phyloP scores from a whole-genome alignment of 2,888 invertebrate genomes.

The Tenodera sinensis region DNA sequence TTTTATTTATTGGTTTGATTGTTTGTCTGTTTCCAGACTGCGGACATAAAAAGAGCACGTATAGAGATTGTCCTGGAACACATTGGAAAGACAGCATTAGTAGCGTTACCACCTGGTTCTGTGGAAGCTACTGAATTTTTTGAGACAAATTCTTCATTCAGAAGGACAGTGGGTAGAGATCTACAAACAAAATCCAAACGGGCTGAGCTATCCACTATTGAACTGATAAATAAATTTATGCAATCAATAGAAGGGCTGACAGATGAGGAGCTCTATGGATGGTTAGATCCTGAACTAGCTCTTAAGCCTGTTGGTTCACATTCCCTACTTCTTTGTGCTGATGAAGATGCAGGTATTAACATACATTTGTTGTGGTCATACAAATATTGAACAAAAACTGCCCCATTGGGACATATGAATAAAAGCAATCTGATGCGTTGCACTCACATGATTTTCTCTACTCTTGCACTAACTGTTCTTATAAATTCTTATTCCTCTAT shows the following conservation, averaged over 20 bases:
- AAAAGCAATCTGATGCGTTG: no score
- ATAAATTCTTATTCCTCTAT: no score
- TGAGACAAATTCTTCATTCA: constrained; percentile 56
- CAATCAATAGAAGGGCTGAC: constrained; percentile 48
- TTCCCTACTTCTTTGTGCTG: constrained; percentile 42
- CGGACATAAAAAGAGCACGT: constrained; percentile 71
- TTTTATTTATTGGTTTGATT: no score
- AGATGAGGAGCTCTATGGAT: constrained; percentile 53
- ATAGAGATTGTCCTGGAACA: constrained; percentile 65
- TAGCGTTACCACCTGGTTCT: constrained; percentile 57
- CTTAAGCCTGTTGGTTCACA: constrained; percentile 56
- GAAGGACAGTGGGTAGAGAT: constrained; percentile 40
- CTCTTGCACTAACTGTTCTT: no score
- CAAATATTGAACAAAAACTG: no score
- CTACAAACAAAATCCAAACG: constrained; percentile 59
- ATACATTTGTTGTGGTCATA: neutral
- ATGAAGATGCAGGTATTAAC: constrained; percentile 8
- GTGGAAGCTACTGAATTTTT: constrained; percentile 60
- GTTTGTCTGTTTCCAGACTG: constrained; percentile 46
- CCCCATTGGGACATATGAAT: no score
- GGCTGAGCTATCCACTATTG: constrained; percentile 72
- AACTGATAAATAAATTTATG: constrained; percentile 73
- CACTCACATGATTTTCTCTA: no score
- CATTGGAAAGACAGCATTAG: constrained; percentile 59
- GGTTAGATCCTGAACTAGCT: constrained; percentile 61